These are phyloP conservation scores for Aratinga solstitialis DNA, from an alignment of 2,797 vertebrate genomes.

Conservation along the genomic window DNA sequence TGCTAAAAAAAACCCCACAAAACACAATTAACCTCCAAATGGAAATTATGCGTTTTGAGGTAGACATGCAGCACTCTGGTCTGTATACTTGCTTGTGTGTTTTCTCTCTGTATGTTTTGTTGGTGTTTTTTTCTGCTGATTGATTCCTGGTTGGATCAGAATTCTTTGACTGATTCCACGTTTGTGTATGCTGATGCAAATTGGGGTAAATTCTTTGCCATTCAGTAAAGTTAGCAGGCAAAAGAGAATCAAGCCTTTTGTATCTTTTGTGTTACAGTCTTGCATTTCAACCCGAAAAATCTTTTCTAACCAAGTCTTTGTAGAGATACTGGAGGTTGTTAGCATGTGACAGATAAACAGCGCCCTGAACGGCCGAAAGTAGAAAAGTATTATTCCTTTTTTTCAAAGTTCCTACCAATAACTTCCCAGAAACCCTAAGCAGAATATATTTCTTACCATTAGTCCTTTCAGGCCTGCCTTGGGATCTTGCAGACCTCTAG, in stretches of 20 bases:
- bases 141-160: neutral
- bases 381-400: neutral
- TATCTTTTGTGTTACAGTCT: slow-evolving; percentile 26
- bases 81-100: neutral
- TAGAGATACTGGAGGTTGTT: neutral
- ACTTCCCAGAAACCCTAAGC: neutral
- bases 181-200: neutral
- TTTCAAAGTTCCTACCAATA: neutral
- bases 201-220: neutral
- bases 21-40: neutral
- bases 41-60: slow-evolving; percentile 38
- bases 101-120: neutral
- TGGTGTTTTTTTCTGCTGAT: neutral
- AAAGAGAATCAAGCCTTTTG: slow-evolving; percentile 22
- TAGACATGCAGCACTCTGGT: neutral
- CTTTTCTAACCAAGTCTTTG: slow-evolving; percentile 4
- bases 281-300: neutral
- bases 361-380: neutral
- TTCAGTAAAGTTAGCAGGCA: neutral
- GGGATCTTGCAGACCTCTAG: neutral
- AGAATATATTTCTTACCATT: neutral
- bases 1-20: slow-evolving; percentile 12
- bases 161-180: neutral
- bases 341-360: slow-evolving; percentile 13
- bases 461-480: neutral